Evolutionary conservation across 1,140 invertebrate species (phyloP).

Genomic region (Streblospio benedicti): DNA sequence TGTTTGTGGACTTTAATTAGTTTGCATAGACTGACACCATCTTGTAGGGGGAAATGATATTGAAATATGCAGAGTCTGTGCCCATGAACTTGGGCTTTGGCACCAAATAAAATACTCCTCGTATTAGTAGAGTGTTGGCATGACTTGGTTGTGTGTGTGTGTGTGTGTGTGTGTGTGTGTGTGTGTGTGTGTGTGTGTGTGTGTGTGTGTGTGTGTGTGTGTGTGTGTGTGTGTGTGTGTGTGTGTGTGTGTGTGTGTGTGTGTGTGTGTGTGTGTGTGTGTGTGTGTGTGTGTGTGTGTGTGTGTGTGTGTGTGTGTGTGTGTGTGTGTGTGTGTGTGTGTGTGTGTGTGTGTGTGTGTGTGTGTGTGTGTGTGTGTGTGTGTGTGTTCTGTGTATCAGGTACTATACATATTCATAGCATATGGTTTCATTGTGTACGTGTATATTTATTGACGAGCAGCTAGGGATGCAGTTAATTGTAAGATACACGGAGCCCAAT

Average conservation of each 20-base stretch:
- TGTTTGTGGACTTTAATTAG: not conserved
- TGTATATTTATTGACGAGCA: too few relatives aligned
- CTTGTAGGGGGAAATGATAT: not conserved
- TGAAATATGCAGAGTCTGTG: not conserved
- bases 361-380: conserved; percentile 12
- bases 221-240: conserved; percentile 21
- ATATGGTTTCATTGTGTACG: too few relatives aligned
- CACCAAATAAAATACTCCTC: too few relatives aligned
- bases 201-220: conserved; percentile 21
- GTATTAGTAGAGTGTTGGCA: not conserved
- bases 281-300: conserved; percentile 21
- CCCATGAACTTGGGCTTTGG: not conserved
- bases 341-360: conserved; percentile 19
- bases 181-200: conserved; percentile 22
- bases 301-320: conserved; percentile 24
- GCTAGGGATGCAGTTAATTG: too few relatives aligned
- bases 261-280: conserved; percentile 20
- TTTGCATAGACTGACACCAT: not conserved
- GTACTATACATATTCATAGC: not conserved
- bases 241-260: conserved; percentile 19
- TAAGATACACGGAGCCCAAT: too few relatives aligned
- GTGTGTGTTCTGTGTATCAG: not conserved
- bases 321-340: conserved; percentile 29
- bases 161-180: conserved; percentile 20
- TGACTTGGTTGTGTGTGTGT: not conserved